phyloP scores from a whole-genome alignment of 2,888 invertebrate genomes.

The Eupsilia transversa region DNA sequence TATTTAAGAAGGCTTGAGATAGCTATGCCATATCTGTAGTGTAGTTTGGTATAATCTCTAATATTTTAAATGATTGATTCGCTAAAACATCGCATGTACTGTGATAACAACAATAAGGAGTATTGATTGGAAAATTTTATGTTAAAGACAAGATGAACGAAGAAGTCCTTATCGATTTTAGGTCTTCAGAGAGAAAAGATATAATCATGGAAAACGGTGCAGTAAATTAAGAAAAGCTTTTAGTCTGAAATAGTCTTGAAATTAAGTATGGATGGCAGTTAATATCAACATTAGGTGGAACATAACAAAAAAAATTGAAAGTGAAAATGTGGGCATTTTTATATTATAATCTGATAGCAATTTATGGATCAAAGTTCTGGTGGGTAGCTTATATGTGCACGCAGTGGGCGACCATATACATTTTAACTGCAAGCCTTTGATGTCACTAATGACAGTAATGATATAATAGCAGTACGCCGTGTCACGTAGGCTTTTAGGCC shows the following conservation, averaged over 20 bases:
- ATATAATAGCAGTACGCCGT: constrained; percentile 69
- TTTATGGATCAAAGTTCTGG: constrained; percentile 44
- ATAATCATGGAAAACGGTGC: background rate
- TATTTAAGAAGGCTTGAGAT: constrained; percentile 8
- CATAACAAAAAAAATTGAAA: background rate
- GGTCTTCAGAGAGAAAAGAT: background rate
- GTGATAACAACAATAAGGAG: background rate
- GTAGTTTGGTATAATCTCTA: constrained; percentile 19
- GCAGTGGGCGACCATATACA: constrained; percentile 64
- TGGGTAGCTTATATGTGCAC: constrained; percentile 53
- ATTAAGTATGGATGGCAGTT: background rate
- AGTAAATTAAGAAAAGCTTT: background rate
- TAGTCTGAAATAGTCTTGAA: constrained; percentile 6
- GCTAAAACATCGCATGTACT: background rate
- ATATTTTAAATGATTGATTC: constrained; percentile 24
- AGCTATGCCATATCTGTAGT: constrained; percentile 2
- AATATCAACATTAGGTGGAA: background rate
- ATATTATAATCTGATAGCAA: constrained; percentile 52
- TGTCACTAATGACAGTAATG: constrained; percentile 65
- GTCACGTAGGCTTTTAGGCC: constrained; percentile 81
- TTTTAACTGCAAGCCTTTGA: constrained; percentile 61
- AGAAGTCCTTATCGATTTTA: background rate
- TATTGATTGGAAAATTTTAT: constrained; percentile 6
- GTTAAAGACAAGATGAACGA: background rate
- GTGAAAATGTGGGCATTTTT: constrained; percentile 3